Evolutionary conservation across 2,888 invertebrate genomes (phyloP), one percentile per base, ranked within the genome.

Genomic region (Polyommatus icarus): DNA sequence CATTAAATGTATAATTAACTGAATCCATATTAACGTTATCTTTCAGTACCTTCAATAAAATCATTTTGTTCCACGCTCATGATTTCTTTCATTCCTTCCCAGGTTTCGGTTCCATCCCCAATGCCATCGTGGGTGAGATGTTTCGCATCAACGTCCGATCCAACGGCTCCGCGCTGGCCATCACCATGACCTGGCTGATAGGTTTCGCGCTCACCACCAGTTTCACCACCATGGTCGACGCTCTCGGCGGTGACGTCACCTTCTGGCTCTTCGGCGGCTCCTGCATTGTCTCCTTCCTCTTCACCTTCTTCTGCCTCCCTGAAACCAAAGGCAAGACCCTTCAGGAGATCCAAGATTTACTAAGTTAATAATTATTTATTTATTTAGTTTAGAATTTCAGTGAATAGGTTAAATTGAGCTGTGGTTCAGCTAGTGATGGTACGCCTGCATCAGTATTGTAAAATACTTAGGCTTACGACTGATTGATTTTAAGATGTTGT

Each of bases 51-150:
- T 36, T 36, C 1, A 36, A 7, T 36, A 36, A 36, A 50, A 50
- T 50, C 10, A 12, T 15, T 50, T 2, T 50, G 7, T 36, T 36
- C 7, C 7, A 36, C 36, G 36, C 36, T 50, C 50, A 12, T 1
- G n/a, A 75, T 20, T 40, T 29, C 24, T 15, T 73, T 76, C 46
- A 40, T 54, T 81, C 81, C 10, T 24, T 12, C 12, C 1, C 83
- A 88, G 88, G 88, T 72, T 84, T 88, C 6, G 86, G 85, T 4
- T 87, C 85, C 4, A 87, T 88, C 46, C 88, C 88, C 4, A 85
- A 84, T 46, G 85, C 86, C 0, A 83, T 88, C 6, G 84, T 85
- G 0, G 87, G 88, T 0, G 88, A 88, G 59, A 86, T 88, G 87
- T 88, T 86, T 79, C 80, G 84, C 3, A 82, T 84, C 0, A 87